A percentile compares a stretch with the other conserved stretches of the same genome.
Evolutionary conservation across 2,888 invertebrate genomes (phyloP).

Genomic region (Odontocerum albicorne): DNA sequence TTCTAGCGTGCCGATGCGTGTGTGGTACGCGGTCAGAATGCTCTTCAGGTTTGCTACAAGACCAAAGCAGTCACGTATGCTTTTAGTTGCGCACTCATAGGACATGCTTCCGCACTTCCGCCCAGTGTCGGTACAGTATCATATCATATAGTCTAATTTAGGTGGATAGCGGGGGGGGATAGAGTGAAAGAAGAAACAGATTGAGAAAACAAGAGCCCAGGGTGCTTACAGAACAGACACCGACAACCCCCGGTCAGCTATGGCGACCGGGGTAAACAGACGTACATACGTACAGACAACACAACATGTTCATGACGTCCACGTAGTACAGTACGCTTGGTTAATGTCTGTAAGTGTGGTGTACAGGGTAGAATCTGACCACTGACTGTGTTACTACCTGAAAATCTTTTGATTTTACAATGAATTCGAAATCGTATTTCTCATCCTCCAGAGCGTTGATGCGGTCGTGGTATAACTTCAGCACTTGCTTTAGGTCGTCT

Average conservation of each 20-base stretch:
- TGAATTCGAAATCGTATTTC: conserved; percentile 98
- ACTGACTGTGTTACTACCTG: conserved; percentile 20
- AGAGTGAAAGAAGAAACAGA: not conserved
- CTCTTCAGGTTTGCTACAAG: conserved; percentile 68
- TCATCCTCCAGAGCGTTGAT: conserved; percentile 87
- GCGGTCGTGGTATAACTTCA: conserved; percentile 86
- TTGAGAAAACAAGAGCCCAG: not conserved
- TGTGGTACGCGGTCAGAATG: conserved; percentile 77
- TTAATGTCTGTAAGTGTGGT: conserved; percentile 7
- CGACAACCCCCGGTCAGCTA: conserved; percentile 16
- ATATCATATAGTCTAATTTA: not conserved
- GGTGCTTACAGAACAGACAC: conserved; percentile 12
- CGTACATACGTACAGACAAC: conserved; percentile 14
- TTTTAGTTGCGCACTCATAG: conserved; percentile 34
- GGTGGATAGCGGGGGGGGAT: too few relatives aligned
- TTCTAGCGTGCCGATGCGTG: conserved; percentile 80
- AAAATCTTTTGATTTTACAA: conserved; percentile 97
- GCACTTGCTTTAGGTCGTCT: conserved; percentile 76
- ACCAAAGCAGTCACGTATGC: conserved; percentile 47
- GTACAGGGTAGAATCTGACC: conserved; percentile 6
- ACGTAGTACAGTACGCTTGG: not conserved
- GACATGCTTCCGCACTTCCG: conserved; percentile 7
- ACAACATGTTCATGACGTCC: conserved; percentile 1
- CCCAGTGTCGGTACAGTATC: not conserved
- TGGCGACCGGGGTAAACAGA: conserved; percentile 10